Evolutionary conservation across 2,797 vertebrate species (phyloP).

Genomic region (Rousettus madagascariensis): DNA sequence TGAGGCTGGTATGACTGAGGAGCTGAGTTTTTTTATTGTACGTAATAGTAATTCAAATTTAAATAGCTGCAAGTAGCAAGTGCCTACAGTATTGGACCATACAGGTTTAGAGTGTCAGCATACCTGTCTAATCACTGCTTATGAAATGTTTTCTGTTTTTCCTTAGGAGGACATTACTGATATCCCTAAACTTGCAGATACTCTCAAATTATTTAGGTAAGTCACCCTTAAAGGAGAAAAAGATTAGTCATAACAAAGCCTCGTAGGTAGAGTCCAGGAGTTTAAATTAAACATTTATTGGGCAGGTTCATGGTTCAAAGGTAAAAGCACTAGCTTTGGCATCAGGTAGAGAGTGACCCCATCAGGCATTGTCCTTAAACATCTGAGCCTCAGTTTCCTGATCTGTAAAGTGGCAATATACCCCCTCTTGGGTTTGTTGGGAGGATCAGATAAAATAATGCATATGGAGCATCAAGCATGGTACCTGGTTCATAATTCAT

Average conservation of each 20-base stretch:
- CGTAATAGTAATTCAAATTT: not conserved
- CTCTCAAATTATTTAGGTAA: conserved; percentile 96
- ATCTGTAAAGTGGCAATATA: not conserved
- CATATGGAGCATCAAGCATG: not conserved
- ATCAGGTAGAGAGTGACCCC: not conserved
- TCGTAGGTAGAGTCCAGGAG: not conserved
- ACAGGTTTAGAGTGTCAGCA: not conserved
- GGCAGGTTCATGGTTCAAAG: not conserved
- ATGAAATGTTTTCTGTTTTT: conserved; percentile 80
- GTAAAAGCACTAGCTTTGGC: not conserved
- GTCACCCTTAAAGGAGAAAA: conserved; percentile 66
- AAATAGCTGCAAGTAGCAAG: not conserved
- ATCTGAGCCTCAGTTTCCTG: conserved; percentile 9
- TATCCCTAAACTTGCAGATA: conserved; percentile 95
- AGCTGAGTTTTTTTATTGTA: conserved; percentile 23
- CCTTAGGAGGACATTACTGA: conserved; percentile 99
- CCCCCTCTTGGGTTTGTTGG: not conserved
- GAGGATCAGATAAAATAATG: not conserved
- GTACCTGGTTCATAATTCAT: not conserved
- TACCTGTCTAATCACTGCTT: not conserved
- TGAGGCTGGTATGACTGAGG: not conserved
- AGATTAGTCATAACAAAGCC: not conserved
- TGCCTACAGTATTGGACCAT: not conserved
- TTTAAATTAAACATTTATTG: not conserved
- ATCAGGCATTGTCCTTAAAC: not conserved